Conservation (phyloP, 1,140 invertebrate genomes). For the Gryllus bimaculatus region DNA sequence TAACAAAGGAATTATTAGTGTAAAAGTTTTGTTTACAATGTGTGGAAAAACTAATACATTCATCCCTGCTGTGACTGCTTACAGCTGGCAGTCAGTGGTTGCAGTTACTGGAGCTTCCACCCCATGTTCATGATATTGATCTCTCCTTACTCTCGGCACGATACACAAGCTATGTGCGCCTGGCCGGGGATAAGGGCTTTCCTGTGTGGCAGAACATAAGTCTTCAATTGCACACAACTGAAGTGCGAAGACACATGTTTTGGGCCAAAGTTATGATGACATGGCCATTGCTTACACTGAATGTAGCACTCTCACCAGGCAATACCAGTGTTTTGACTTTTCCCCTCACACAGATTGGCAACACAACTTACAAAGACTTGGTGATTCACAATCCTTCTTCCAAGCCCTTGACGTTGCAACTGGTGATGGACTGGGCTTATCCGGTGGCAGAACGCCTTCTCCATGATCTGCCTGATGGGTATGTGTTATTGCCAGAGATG, state of each 20-base stretch:
- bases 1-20: conserved; percentile 13
- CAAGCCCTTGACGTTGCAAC: conserved; percentile 46
- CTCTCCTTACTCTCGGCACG: conserved; percentile 46
- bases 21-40: conserved; percentile 19
- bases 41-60: background rate
- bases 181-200: conserved; percentile 29
- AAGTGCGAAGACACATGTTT: conserved; percentile 42
- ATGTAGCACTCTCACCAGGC: background rate
- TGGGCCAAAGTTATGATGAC: conserved; percentile 9
- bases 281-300: conserved; percentile 12
- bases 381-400: conserved; percentile 52
- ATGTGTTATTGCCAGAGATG: background rate
- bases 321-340: conserved; percentile 44
- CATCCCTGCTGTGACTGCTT: conserved; percentile 7
- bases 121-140: conserved; percentile 50
- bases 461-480: conserved; percentile 10
- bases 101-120: conserved; percentile 53
- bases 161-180: conserved; percentile 46
- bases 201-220: conserved; percentile 48
- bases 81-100: conserved; percentile 56
- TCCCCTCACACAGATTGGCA: conserved; percentile 74
- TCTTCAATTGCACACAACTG: conserved; percentile 54
- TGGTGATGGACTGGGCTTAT: conserved; percentile 47
- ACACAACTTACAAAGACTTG: conserved; percentile 53
- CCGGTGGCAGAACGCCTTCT: conserved; percentile 22